Evolutionary conservation across 1,140 invertebrate genomes (phyloP).

Genomic region (Ptiloglossa arizonensis): DNA sequence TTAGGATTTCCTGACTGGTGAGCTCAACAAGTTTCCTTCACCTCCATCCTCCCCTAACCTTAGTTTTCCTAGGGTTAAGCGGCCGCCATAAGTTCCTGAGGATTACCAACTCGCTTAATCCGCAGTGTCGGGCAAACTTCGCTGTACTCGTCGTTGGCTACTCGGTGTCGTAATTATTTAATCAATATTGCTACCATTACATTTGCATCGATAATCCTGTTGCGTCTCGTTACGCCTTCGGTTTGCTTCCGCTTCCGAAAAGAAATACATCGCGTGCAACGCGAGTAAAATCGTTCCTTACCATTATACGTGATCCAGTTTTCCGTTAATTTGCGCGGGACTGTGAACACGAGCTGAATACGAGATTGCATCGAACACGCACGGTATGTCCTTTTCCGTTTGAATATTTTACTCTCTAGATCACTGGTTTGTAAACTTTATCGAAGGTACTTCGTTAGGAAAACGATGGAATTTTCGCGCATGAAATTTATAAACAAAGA

Average conservation of each 20-base stretch:
- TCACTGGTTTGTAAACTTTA: too few relatives aligned
- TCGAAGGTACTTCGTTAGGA: too few relatives aligned
- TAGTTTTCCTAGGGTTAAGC: too few relatives aligned
- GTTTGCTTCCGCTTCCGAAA: neutral
- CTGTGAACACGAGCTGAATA: neutral
- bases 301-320: neutral
- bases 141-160: too few relatives aligned
- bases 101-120: constrained; percentile 22
- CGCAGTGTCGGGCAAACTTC: neutral
- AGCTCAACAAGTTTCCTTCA: too few relatives aligned
- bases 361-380: neutral
- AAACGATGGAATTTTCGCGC: too few relatives aligned
- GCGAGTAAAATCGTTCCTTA: neutral
- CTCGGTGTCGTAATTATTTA: neutral
- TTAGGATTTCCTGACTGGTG: too few relatives aligned
- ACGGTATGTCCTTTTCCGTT: neutral
- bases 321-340: neutral
- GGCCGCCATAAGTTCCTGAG: neutral
- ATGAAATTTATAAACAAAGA: too few relatives aligned
- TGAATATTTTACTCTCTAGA: neutral
- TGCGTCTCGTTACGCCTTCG: neutral
- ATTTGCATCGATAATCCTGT: neutral
- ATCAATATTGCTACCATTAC: constrained; percentile 5
- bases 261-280: too few relatives aligned
- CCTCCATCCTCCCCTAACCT: too few relatives aligned